Percentiles rank a stretch among this genome's conserved stretches.
Conservation (phyloP, 2,888 invertebrate species). For the Tipula unca region DNA sequence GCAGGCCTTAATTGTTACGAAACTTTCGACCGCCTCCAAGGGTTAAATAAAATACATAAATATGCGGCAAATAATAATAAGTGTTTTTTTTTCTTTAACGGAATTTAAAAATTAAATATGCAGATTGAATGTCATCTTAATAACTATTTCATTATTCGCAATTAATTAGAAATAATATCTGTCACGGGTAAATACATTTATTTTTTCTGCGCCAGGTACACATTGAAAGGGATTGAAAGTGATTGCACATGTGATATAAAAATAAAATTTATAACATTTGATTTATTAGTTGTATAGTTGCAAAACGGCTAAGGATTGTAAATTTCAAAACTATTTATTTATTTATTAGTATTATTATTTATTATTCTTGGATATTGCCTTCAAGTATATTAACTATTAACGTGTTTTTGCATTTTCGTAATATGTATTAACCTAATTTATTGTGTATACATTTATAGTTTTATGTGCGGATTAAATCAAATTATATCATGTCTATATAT, state of each 20-base stretch:
- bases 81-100: not conserved
- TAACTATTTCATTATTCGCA: not conserved
- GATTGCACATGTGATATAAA: not conserved
- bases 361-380: not conserved
- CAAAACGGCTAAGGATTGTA: not conserved
- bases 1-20: too few relatives aligned
- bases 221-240: not conserved
- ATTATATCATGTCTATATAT: not conserved
- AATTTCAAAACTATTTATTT: not conserved
- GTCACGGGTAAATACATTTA: not conserved
- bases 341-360: not conserved
- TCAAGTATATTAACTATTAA: not conserved
- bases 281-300: not conserved
- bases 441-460: not conserved
- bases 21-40: not conserved
- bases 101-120: not conserved
- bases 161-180: not conserved
- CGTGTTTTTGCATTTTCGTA: not conserved
- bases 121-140: not conserved
- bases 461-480: not conserved
- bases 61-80: not conserved
- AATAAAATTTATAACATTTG: not conserved
- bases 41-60: not conserved
- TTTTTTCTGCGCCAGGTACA: not conserved
- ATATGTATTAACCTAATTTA: not conserved